Percentiles rank a stretch among this genome's conserved stretches.
Evolutionary conservation across 1,140 invertebrate genomes (phyloP).

Genomic region (Papilio xuthus): DNA sequence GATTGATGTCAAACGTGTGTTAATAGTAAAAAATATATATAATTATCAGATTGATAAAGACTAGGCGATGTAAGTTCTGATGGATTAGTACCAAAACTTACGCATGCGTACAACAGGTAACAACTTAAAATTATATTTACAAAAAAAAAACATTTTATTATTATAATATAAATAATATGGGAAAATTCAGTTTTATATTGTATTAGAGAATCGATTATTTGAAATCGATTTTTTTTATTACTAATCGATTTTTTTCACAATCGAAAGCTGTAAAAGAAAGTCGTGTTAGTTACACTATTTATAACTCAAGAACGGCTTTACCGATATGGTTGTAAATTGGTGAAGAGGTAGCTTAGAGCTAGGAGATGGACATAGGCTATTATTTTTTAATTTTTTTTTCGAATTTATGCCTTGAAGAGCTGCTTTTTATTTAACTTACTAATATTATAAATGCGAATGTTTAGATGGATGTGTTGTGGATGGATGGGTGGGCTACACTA

Average conservation of each 20-base stretch:
- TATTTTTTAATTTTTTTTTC: too few species aligned
- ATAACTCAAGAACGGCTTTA: too few species aligned
- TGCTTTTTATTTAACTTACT: too few species aligned
- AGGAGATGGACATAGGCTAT: too few species aligned
- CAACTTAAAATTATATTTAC: slow-evolving; percentile 65
- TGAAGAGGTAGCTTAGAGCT: too few species aligned
- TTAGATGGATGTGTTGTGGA: too few species aligned
- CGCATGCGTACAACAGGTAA: slow-evolving; percentile 54
- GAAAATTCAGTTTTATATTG: not conserved
- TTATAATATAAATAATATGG: slow-evolving; percentile 25
- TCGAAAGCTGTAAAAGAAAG: too few species aligned
- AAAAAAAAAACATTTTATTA: slow-evolving; percentile 41
- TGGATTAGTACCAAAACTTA: slow-evolving; percentile 49
- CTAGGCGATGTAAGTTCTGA: slow-evolving; percentile 47
- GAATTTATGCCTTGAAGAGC: too few species aligned
- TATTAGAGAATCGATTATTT: not conserved
- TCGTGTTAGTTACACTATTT: too few species aligned
- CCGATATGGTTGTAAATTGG: too few species aligned
- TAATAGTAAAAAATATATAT: slow-evolving; percentile 42
- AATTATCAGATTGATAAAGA: slow-evolving; percentile 60
- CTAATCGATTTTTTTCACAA: not conserved
- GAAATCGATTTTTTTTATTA: not conserved
- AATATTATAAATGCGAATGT: too few species aligned
- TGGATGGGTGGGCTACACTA: too few species aligned
- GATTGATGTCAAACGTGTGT: slow-evolving; percentile 28